Conservation (phyloP, 2,113 vertebrate species). For the Nothobranchius furzeri region DNA sequence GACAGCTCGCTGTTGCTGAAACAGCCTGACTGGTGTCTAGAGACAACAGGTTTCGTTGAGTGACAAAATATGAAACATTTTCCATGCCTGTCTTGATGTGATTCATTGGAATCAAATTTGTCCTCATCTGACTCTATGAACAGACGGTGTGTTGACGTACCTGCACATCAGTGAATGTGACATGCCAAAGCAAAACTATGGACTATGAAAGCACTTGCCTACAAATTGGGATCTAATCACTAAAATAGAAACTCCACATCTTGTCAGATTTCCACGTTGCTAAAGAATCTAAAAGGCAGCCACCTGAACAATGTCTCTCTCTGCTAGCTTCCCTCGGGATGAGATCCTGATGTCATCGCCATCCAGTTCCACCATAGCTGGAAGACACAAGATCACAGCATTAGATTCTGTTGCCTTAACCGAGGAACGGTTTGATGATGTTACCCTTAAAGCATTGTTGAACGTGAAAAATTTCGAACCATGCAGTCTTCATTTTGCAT, state of each 20-base stretch:
- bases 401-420: slow-evolving; percentile 5
- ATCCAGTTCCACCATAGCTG: slow-evolving; percentile 95
- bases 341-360: slow-evolving; percentile 92
- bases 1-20: neutral
- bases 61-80: neutral
- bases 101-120: slow-evolving; percentile 8
- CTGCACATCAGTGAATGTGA: neutral
- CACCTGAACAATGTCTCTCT: slow-evolving; percentile 96
- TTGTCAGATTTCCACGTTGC: neutral
- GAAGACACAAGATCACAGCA: slow-evolving; percentile 29
- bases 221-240: neutral
- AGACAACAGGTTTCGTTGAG: neutral
- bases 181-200: neutral
- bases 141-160: slow-evolving; percentile 27
- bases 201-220: neutral
- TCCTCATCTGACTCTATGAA: slow-evolving; percentile 6
- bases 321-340: slow-evolving; percentile 89
- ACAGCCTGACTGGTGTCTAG: neutral
- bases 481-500: slow-evolving; percentile 17
- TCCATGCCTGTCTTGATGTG: neutral
- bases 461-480: neutral
- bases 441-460: neutral
- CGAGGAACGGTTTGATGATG: neutral
- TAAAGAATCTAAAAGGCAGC: slow-evolving; percentile 28
- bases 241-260: neutral